These are phyloP conservation scores for Lucinisca nassula DNA, from an alignment of 2,888 invertebrate genomes.

Conservation along the genomic window DNA sequence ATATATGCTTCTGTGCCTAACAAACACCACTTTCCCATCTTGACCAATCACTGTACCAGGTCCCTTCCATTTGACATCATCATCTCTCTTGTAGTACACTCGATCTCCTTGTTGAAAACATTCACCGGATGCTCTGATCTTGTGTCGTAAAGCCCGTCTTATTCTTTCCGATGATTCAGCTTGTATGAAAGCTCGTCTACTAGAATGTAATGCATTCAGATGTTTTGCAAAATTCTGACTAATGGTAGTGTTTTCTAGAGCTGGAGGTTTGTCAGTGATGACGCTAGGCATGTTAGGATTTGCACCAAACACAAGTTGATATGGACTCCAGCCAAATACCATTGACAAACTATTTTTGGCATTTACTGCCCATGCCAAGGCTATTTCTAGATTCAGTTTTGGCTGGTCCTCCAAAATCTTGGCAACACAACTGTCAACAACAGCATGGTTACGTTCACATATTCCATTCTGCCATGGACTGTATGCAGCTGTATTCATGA, in stretches of 20 bases:
- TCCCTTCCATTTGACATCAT: slow-evolving; percentile 62
- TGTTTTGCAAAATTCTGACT: too few relatives aligned
- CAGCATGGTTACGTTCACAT: slow-evolving; percentile 54
- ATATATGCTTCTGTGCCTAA: slow-evolving; percentile 47
- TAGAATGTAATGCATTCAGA: too few relatives aligned
- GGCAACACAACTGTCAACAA: slow-evolving; percentile 50
- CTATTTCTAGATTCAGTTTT: slow-evolving; percentile 38
- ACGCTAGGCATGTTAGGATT: slow-evolving; percentile 40
- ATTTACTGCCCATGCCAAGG: slow-evolving; percentile 51
- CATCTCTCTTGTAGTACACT: slow-evolving; percentile 63
- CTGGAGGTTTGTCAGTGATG: too few relatives aligned
- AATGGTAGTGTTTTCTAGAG: slow-evolving; percentile 26
- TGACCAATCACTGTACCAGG: slow-evolving; percentile 65
- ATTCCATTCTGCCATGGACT: slow-evolving; percentile 60
- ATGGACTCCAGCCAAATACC: slow-evolving; percentile 53
- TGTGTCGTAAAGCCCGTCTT: slow-evolving; percentile 42
- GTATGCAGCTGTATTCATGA: slow-evolving; percentile 21
- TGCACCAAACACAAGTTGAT: slow-evolving; percentile 38
- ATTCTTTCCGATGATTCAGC: slow-evolving; percentile 60
- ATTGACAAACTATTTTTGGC: slow-evolving; percentile 51
- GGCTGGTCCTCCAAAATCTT: slow-evolving; percentile 41
- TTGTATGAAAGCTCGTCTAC: slow-evolving; percentile 39
- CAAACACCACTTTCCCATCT: slow-evolving; percentile 64
- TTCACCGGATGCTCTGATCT: slow-evolving; percentile 36
- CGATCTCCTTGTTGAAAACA: slow-evolving; percentile 50